Percentiles rank a stretch among this genome's conserved stretches.
Evolutionary conservation across 2,888 invertebrate species (phyloP).

Genomic region (Boloria euphrosyne): DNA sequence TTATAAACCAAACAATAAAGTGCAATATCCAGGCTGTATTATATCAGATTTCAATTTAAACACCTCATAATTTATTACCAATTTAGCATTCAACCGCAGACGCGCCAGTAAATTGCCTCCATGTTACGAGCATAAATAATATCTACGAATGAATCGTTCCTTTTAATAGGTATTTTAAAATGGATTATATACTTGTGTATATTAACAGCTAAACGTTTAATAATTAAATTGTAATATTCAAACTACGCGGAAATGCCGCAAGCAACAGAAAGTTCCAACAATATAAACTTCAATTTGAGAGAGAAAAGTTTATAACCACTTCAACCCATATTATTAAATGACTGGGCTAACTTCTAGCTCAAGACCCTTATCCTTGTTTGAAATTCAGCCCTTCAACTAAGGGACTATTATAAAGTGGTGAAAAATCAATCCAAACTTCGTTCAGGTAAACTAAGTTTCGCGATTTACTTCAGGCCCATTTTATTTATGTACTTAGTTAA

Average conservation of each 20-base stretch:
- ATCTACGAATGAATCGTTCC: too few species aligned
- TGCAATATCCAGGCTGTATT: too few species aligned
- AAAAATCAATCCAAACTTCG: conserved; percentile 17
- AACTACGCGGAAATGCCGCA: too few species aligned
- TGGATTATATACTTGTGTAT: too few species aligned
- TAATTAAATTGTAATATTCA: too few species aligned
- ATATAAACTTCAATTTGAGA: conserved; percentile 3
- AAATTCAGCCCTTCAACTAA: conserved; percentile 10
- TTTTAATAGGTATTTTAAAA: too few species aligned
- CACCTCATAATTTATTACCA: conserved; percentile 23
- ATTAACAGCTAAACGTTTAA: too few species aligned
- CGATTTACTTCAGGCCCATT: not conserved
- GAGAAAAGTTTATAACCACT: conserved; percentile 15
- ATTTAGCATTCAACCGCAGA: conserved; percentile 18
- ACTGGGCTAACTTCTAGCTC: conserved; percentile 13
- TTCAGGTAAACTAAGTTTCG: not conserved
- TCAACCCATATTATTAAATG: conserved; percentile 14
- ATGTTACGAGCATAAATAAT: too few species aligned
- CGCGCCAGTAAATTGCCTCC: too few species aligned
- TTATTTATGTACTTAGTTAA: too few species aligned
- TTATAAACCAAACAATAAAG: too few species aligned
- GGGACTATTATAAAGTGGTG: conserved; percentile 2
- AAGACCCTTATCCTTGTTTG: conserved; percentile 14
- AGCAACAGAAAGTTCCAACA: conserved; percentile 3
- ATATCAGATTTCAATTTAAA: conserved; percentile 24